phyloP scores from a whole-genome alignment of 2,888 invertebrate species.

The Terebella lapidaria region DNA sequence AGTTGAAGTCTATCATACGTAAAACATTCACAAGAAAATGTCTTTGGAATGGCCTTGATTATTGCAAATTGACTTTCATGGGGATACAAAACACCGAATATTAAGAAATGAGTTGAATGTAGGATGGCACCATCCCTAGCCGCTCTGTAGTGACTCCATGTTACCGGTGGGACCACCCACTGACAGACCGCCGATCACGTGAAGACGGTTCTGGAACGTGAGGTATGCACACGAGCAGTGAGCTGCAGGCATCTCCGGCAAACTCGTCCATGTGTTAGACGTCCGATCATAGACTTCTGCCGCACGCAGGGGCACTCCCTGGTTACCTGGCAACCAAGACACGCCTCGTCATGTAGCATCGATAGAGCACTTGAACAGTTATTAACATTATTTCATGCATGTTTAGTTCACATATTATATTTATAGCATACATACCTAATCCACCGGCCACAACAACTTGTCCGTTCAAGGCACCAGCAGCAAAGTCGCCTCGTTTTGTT shows the following conservation, averaged over 20 bases:
- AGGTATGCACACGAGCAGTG: slow-evolving; percentile 46
- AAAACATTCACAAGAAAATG: too few relatives aligned
- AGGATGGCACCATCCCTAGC: too few relatives aligned
- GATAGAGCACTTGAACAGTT: too few relatives aligned
- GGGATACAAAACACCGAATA: too few relatives aligned
- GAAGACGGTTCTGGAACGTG: slow-evolving; percentile 31
- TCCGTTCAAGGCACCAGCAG: slow-evolving; percentile 35
- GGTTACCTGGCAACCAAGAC: slow-evolving; percentile 35
- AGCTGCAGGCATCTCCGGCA: slow-evolving; percentile 34
- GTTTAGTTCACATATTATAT: too few relatives aligned
- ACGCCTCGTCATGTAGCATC: too few relatives aligned
- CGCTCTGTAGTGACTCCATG: slow-evolving; percentile 26
- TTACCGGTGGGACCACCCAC: slow-evolving; percentile 39
- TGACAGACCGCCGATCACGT: slow-evolving; percentile 47
- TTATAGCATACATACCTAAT: slow-evolving; percentile 42
- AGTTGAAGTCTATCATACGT: too few relatives aligned
- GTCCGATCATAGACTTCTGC: slow-evolving; percentile 41
- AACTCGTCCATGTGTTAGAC: slow-evolving; percentile 35
- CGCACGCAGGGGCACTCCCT: slow-evolving; percentile 38
- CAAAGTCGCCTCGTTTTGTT: slow-evolving; percentile 48
- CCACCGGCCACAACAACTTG: slow-evolving; percentile 47
- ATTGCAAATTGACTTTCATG: too few relatives aligned
- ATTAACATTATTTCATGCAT: too few relatives aligned
- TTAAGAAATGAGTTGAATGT: too few relatives aligned
- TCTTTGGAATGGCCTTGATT: too few relatives aligned